Evolutionary conservation across 2,888 invertebrate genomes (phyloP).

Genomic region (Ptychoptera albimana): DNA sequence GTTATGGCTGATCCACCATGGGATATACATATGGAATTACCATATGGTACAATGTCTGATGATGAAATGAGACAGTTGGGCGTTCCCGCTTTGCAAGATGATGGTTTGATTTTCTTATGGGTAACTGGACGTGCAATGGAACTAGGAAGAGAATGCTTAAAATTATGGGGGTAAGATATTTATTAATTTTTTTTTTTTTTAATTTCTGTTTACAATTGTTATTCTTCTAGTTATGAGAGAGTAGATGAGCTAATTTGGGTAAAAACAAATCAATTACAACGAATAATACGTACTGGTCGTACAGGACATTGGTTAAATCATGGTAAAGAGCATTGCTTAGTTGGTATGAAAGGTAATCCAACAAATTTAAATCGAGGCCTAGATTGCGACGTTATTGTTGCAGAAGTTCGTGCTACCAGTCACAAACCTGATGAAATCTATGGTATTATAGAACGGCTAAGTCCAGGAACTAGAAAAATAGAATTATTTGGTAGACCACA

Average conservation of each 20-base stretch:
- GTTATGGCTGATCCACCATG: slow-evolving; percentile 99
- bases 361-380: slow-evolving; percentile 80
- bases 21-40: slow-evolving; percentile 99
- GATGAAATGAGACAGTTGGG: slow-evolving; percentile 95
- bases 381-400: slow-evolving; percentile 96
- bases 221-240: slow-evolving; percentile 49
- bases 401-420: slow-evolving; percentile 92
- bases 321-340: slow-evolving; percentile 93
- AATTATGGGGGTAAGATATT: slow-evolving; percentile 62
- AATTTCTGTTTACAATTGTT: neutral
- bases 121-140: slow-evolving; percentile 81
- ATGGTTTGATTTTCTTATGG: slow-evolving; percentile 93
- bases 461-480: slow-evolving; percentile 92
- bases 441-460: slow-evolving; percentile 89
- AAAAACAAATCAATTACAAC: slow-evolving; percentile 92
- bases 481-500: slow-evolving; percentile 94
- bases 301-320: slow-evolving; percentile 99
- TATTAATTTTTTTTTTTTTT: neutral
- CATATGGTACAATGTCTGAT: slow-evolving; percentile 97
- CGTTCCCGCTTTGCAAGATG: slow-evolving; percentile 87
- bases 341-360: slow-evolving; percentile 92
- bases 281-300: slow-evolving; percentile 90
- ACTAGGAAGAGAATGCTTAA: slow-evolving; percentile 85
- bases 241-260: slow-evolving; percentile 98
- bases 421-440: slow-evolving; percentile 99